Conservation (phyloP, 2,113 vertebrate species). For the Nansenia antarctica region DNA sequence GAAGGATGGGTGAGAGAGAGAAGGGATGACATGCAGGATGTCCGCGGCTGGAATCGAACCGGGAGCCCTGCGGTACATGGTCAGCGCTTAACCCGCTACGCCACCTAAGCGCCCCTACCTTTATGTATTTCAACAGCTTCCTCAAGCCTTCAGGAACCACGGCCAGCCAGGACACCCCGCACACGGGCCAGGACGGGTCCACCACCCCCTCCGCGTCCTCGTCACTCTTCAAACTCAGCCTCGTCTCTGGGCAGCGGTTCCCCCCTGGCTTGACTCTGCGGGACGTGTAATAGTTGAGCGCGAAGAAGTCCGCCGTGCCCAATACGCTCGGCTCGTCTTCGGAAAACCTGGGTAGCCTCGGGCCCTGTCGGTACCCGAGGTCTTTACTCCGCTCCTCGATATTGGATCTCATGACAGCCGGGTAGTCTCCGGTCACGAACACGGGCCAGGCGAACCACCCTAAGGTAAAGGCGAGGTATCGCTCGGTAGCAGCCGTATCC, state of each 20-base stretch:
- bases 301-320: constrained; percentile 83
- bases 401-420: constrained; percentile 70
- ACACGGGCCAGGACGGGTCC: constrained; percentile 77
- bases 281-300: constrained; percentile 81
- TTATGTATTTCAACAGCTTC: constrained; percentile 78
- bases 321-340: constrained; percentile 71
- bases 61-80: no score
- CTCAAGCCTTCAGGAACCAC: constrained; percentile 74
- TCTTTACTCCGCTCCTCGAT: constrained; percentile 68
- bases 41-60: no score
- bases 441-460: constrained; percentile 82
- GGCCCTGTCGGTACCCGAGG: constrained; percentile 51
- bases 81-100: no score
- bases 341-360: constrained; percentile 75
- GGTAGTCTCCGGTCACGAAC: constrained; percentile 82
- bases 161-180: constrained; percentile 71
- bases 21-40: no score
- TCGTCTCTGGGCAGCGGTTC: constrained; percentile 35
- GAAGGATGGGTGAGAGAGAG: no score
- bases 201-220: constrained; percentile 57
- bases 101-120: constrained; percentile 64
- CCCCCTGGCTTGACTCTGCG: constrained; percentile 66
- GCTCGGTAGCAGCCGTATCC: constrained; percentile 67
- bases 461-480: constrained; percentile 70
- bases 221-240: constrained; percentile 58